phyloP scores from a whole-genome alignment of 2,113 vertebrate species.

The Nyctereutes procyonoides region DNA sequence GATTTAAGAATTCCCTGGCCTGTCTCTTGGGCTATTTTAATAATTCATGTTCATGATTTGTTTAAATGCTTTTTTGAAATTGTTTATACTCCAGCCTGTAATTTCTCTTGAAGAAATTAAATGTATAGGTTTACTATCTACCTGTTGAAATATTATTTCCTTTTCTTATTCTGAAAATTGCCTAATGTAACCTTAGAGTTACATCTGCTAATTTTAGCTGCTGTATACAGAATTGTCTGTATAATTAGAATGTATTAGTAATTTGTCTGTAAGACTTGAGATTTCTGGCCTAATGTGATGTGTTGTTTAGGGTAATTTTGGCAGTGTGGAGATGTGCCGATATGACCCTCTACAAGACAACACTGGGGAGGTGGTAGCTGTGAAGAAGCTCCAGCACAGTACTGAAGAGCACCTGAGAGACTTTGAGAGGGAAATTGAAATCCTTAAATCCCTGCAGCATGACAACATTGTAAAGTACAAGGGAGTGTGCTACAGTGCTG shows the following conservation, averaged over 20 bases:
- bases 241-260: background rate
- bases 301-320: slow-evolving; percentile 95
- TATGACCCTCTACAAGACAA: slow-evolving; percentile 98
- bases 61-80: slow-evolving; percentile 30
- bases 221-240: background rate
- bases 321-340: slow-evolving; percentile 98
- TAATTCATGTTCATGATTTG: slow-evolving; percentile 42
- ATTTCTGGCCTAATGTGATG: background rate
- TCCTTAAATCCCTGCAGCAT: slow-evolving; percentile 97
- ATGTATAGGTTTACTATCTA: background rate
- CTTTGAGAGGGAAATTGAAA: slow-evolving; percentile 98
- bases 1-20: slow-evolving; percentile 13
- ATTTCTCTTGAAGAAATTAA: slow-evolving; percentile 64
- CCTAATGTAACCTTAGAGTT: background rate
- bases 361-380: slow-evolving; percentile 98
- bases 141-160: background rate
- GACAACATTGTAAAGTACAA: slow-evolving; percentile 99
- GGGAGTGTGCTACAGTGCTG: slow-evolving; percentile 98
- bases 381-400: slow-evolving; percentile 98
- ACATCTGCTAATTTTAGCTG: background rate
- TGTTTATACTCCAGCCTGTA: slow-evolving; percentile 48
- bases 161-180: slow-evolving; percentile 56
- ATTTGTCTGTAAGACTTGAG: slow-evolving; percentile 23
- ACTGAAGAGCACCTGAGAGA: slow-evolving; percentile 96
- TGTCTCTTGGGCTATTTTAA: slow-evolving; percentile 16